Evolutionary conservation across 2,797 vertebrate species (phyloP).

Genomic region (Sebastes itinus): DNA sequence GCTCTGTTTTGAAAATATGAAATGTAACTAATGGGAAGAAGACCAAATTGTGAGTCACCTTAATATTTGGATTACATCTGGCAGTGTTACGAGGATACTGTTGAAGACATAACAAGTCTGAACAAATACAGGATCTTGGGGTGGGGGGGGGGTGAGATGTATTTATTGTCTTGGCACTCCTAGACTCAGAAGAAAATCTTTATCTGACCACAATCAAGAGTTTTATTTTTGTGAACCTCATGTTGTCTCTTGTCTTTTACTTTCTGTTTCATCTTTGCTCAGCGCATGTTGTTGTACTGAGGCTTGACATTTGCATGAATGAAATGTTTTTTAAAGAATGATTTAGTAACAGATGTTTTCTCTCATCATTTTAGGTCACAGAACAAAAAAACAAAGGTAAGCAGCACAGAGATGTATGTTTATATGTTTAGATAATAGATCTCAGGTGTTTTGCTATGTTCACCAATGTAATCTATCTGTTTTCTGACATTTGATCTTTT

Average conservation of each 20-base stretch:
- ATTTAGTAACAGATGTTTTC: constrained; percentile 36
- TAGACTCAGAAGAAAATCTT: not conserved
- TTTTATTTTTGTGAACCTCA: not conserved
- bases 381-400: constrained; percentile 99
- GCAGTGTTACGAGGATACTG: not conserved
- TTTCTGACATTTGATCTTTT: not conserved
- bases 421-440: not conserved
- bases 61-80: not conserved
- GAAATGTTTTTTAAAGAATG: not conserved
- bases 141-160: not conserved
- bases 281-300: not conserved
- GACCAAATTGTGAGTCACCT: not conserved
- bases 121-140: not conserved
- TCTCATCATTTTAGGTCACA: constrained; percentile 88
- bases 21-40: not conserved
- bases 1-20: not conserved
- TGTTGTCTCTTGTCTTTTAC: not conserved
- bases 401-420: constrained; percentile 16
- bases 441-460: not conserved
- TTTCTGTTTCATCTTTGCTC: not conserved
- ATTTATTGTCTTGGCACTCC: not conserved
- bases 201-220: not conserved
- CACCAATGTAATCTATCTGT: not conserved
- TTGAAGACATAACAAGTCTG: constrained; percentile 4
- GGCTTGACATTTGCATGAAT: not conserved